Evolutionary conservation across 2,797 vertebrate genomes (phyloP), one percentile per base, ranked within the genome.

Genomic region (Furcifer pardalis): DNA sequence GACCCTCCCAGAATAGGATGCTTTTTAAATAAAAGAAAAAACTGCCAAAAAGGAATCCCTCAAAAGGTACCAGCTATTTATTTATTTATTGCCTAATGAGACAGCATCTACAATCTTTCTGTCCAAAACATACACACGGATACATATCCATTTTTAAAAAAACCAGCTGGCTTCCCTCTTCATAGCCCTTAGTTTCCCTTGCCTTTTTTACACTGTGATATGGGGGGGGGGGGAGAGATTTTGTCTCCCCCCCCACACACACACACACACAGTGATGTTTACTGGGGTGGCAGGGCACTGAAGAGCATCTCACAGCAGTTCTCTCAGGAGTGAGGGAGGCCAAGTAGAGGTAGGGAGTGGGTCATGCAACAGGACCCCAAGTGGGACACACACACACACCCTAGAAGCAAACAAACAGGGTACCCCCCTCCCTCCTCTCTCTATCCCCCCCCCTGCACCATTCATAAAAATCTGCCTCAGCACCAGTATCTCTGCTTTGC

Each of bases 1-100:
- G 86, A 83, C 89, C 89, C 89, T 90, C 89, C 93, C 77, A 86
- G 13, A 63, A 89, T 72, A 86, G 90, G 87, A 91, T 74, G 84
- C 84, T 77, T 79, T 87, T 66, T 84, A 17, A 42, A 23, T 12
- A 21, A 35, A 37, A 27, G 35, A n/a, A n/a, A 56, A 2, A 85
- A 82, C 68, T 85, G 85, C 85, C 89, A 91, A 68, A 83, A 15
- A 89, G 90, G 90, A 86, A 90, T 90, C 89, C 86, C 87, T 89
- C 84, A 83, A 63, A 79, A 71, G 56, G 17, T 56, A 5, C 17
- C 52, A 56, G 13, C 13, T 56, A 56, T 56, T 56, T 13, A 9
- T 49, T 49, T 49, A n/a, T 49, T 49, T 49, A 49, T n/a, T n/a
- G n/a, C n/a, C n/a, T n/a, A 52, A 62, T 1, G 40, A 60, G 8